Evolutionary conservation across 2,888 invertebrate species (phyloP), one percentile per base, ranked within the genome.

Genomic region (Campoplex nolae): DNA sequence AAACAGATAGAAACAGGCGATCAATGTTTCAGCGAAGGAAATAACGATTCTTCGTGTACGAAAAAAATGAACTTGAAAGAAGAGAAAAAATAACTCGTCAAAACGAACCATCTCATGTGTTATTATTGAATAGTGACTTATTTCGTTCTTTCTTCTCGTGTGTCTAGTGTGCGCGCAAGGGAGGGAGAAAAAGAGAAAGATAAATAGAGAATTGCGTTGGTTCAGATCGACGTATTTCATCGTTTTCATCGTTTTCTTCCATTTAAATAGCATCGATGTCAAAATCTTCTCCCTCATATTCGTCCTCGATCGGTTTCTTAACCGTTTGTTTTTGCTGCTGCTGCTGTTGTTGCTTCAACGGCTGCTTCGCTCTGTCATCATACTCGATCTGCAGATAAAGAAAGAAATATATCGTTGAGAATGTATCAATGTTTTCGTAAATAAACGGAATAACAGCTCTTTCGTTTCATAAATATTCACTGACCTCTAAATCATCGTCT

Each of bases 221-320:
- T 81, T 85, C 56, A 77, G 67, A 71, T 77, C 81, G 56, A 81
- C 73, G 77, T 73, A 1, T 71, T 38, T 11, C n/a, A 68, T 65
- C 56, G 48, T 65, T 76, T 79, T 87, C 75, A 80, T 73, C 56
- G 84, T 77, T 51, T 35, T 76, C 76, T 35, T 75, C 38, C 79
- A 84, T 94, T 95, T 97, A 98, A 94, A 98, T 98, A 95, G 98
- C 98, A 96, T 98, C 98, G 94, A 98, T 98, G 95, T 98, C 98
- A 93, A 98, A 97, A 93, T 98, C 98, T 92, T 97, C 97, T 88
- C 91, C 93, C 38, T 96, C 97, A 88, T 96, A 97, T 89, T 97
- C 97, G 76, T 96, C 96, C 68, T 91, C 90, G 73, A 95, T 95
- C 89, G 92, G 91, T 88, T 95, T 95, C 90, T 95, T 95, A 70